Evolutionary conservation across 2,888 invertebrate genomes (phyloP).

Genomic region (Beris chalybata): DNA sequence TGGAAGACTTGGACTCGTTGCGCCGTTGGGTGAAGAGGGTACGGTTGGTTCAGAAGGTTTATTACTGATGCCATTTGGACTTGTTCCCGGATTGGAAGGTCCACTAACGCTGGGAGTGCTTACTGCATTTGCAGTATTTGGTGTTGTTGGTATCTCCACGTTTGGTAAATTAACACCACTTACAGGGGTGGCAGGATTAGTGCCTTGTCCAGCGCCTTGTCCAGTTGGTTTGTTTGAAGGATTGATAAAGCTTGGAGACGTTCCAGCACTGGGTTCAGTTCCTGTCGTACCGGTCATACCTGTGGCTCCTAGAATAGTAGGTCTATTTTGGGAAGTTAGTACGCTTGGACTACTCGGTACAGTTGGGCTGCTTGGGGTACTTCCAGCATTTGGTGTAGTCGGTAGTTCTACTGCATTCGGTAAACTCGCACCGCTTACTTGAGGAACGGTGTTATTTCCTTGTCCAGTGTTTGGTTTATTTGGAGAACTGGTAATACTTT

Average conservation of each 20-base stretch:
- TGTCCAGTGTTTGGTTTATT: background rate
- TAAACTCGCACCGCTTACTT: background rate
- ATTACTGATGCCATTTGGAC: too few species aligned
- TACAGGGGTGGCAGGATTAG: background rate
- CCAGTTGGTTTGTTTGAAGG: too few species aligned
- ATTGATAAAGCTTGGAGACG: too few species aligned
- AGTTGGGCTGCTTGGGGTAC: slow-evolving; percentile 10
- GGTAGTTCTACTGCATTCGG: slow-evolving; percentile 7
- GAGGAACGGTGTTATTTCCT: background rate
- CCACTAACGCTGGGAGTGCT: too few species aligned
- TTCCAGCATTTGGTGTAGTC: background rate
- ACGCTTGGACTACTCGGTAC: background rate
- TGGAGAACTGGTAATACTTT: background rate
- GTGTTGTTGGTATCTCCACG: background rate
- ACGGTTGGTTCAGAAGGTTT: too few species aligned
- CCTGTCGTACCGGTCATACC: too few species aligned
- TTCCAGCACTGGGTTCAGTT: too few species aligned
- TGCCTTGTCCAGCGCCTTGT: background rate
- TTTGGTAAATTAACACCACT: background rate
- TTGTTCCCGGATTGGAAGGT: too few species aligned
- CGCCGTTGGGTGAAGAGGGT: too few species aligned
- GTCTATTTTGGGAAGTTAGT: background rate
- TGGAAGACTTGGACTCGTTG: too few species aligned
- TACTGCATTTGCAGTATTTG: background rate
- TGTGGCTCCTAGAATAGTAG: too few species aligned